Conservation (phyloP, 2,888 invertebrate genomes). For the Taenaris catops region DNA sequence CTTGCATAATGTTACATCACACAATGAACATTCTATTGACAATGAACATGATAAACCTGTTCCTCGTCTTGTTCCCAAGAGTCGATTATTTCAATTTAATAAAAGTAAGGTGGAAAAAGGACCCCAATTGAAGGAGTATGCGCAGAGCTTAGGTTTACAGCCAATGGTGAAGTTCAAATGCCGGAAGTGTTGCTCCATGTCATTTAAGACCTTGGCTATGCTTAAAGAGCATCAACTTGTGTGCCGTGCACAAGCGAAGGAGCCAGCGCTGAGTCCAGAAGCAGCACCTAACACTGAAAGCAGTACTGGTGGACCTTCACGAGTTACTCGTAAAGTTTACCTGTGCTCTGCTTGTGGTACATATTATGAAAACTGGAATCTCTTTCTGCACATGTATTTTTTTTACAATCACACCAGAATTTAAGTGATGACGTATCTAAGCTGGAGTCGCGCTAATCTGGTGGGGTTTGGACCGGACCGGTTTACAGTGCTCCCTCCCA, state of each 20-base stretch:
- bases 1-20: conserved; percentile 57
- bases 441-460: too few species aligned
- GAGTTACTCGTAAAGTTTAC: conserved; percentile 88
- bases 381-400: conserved; percentile 91
- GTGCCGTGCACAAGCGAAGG: conserved; percentile 75
- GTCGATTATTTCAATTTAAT: conserved; percentile 64
- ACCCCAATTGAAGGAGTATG: conserved; percentile 80
- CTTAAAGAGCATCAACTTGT: conserved; percentile 84
- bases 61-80: conserved; percentile 69
- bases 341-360: conserved; percentile 90
- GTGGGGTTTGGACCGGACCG: too few species aligned
- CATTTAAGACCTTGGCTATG: conserved; percentile 82
- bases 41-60: conserved; percentile 68
- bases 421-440: too few species aligned
- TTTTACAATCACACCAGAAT: too few species aligned
- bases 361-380: conserved; percentile 92
- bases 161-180: conserved; percentile 87
- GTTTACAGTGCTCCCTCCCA: too few species aligned
- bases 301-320: conserved; percentile 64
- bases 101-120: conserved; percentile 66
- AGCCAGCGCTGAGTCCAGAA: conserved; percentile 60
- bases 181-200: conserved; percentile 84
- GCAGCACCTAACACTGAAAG: conserved; percentile 51
- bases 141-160: conserved; percentile 85
- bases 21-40: conserved; percentile 40